A percentile compares a stretch with the other conserved stretches of the same genome.
Evolutionary conservation across 92 coral and sea anemone genomes (phyloP).

Genomic region (Zoanthus gigantus): DNA sequence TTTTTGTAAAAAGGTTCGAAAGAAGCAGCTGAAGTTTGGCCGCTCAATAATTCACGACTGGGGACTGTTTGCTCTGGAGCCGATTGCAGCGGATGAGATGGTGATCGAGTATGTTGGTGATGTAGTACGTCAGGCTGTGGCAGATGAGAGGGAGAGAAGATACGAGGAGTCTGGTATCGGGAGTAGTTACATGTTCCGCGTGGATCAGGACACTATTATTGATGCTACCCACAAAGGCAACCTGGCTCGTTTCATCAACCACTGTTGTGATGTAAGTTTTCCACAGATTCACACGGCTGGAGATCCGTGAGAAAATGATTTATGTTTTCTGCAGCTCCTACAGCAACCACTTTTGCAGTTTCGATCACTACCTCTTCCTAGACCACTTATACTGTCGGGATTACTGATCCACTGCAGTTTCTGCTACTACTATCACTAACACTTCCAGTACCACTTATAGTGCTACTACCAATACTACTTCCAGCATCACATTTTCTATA

Average conservation of each 20-base stretch:
- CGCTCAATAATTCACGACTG: conserved; percentile 98
- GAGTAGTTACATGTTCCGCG: conserved; percentile 94
- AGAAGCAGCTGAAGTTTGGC: conserved; percentile 94
- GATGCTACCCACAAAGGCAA: conserved; percentile 96
- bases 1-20: conserved; percentile 78
- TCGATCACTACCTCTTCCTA: too few relatives aligned
- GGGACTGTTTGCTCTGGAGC: conserved; percentile 97
- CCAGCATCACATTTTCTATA: too few relatives aligned
- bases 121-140: conserved; percentile 93
- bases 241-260: conserved; percentile 96
- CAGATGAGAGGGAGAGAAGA: conserved; percentile 90
- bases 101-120: conserved; percentile 99
- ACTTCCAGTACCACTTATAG: too few relatives aligned
- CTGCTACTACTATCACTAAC: too few relatives aligned
- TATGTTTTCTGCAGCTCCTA: too few relatives aligned
- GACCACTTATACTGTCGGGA: too few relatives aligned
- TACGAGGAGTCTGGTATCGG: conserved; percentile 97
- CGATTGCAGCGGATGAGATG: conserved; percentile 99
- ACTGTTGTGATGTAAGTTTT: conserved; percentile 95
- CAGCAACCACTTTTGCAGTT: too few relatives aligned
- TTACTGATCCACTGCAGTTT: too few relatives aligned
- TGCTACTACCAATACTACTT: too few relatives aligned
- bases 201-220: conserved; percentile 96
- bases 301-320: neutral
- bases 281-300: neutral